These are phyloP conservation scores for Ceratina australensis DNA, from an alignment of 1,140 invertebrate genomes.

Conservation along the genomic window DNA sequence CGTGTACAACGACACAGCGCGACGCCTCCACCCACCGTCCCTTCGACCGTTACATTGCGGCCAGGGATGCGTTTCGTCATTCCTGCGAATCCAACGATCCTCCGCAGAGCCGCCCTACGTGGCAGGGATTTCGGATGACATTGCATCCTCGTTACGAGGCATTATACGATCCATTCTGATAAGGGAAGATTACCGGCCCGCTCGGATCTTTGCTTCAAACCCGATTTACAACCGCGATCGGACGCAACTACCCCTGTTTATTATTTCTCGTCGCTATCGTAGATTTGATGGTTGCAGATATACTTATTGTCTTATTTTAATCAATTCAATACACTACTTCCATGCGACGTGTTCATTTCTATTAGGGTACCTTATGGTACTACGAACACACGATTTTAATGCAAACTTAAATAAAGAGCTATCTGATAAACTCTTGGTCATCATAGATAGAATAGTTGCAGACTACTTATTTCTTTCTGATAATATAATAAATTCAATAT, in stretches of 20 bases:
- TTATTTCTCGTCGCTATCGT: conserved; percentile 47
- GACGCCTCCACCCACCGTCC: too few species aligned
- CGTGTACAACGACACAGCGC: background rate
- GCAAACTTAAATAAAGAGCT: too few species aligned
- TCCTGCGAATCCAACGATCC: conserved; percentile 56
- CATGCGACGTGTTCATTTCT: too few species aligned
- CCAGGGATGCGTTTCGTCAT: conserved; percentile 58
- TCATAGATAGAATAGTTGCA: too few species aligned
- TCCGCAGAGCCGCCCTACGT: conserved; percentile 56
- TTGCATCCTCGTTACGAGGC: conserved; percentile 66
- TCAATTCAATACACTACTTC: too few species aligned
- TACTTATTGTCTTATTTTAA: too few species aligned
- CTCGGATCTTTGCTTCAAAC: conserved; percentile 43
- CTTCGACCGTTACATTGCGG: conserved; percentile 8
- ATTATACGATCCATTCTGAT: conserved; percentile 59
- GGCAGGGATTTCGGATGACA: conserved; percentile 62
- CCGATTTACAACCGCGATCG: conserved; percentile 25
- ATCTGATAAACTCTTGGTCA: too few species aligned
- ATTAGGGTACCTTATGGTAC: too few species aligned
- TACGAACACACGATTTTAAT: too few species aligned
- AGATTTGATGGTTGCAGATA: too few species aligned
- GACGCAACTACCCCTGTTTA: conserved; percentile 8
- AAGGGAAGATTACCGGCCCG: conserved; percentile 54
- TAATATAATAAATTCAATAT: too few species aligned
- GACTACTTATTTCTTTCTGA: too few species aligned